Evolutionary conservation across 2,797 vertebrate genomes (phyloP), one percentile per base, ranked within the genome.

Genomic region (Cossypha heuglini): DNA sequence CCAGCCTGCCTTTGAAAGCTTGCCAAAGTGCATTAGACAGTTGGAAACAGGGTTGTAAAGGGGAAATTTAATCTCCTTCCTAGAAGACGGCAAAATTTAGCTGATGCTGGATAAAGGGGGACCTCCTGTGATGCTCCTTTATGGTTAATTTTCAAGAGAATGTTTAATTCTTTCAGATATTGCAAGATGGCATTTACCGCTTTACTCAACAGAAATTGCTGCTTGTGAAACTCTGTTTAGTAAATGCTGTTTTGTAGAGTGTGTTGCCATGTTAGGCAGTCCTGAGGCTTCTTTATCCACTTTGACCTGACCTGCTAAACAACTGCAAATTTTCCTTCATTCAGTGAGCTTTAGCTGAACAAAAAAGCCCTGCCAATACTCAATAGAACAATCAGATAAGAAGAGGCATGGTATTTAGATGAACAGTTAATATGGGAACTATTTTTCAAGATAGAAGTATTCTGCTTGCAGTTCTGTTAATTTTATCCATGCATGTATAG

Each of bases 401-500:
- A 82, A 96, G 75, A 94, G 86, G 57, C 89, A 76, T 77, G 64
- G 43, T 76, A 57, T 94, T 96, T 84, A 93, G 69, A 95, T 95
- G 88, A 89, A 63, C 72, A n/a, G 72, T 94, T 96, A 97, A 94
- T 95, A 72, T 16, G 80, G 96, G 89, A 79, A 92, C 97, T 97
- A 95, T 62, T 96, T 94, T 92, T 95, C 73, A 93, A 95, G 93
- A 89, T 78, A 93, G 76, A 96, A 95, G 49, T 93, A 73, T 72
- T 93, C 81, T 90, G 76, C 87, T 87, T 93, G 79, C 91, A 92
- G 75, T 96, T 96, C 90, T 88, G 58, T 92, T 87, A 54, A 61
- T 82, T 84, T 84, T 88, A 46, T 73, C 71, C 63, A 19, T 45
- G 77, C 83, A 75, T 86, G 58, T 86, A 46, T 73, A 88, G 90